These are phyloP conservation scores for Centroberyx gerrardi DNA, from an alignment of 2,797 vertebrate species.

Conservation along the genomic window DNA sequence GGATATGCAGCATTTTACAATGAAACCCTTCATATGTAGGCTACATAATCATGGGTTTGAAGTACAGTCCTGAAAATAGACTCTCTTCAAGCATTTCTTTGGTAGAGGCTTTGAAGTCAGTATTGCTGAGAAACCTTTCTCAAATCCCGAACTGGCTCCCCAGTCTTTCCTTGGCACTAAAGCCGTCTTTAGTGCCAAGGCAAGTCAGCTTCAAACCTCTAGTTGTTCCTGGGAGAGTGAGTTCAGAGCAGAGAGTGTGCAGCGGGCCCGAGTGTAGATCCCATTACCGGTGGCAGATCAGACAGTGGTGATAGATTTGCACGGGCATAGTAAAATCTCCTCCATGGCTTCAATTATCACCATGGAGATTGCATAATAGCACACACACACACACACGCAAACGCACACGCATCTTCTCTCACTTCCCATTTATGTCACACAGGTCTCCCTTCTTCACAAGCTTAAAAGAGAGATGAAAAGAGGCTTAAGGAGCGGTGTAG, in stretches of 20 bases:
- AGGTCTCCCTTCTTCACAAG: constrained; percentile 16
- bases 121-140: neutral
- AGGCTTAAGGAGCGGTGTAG: constrained; percentile 35
- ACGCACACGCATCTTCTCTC: neutral
- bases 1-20: too few relatives aligned
- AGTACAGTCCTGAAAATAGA: too few relatives aligned
- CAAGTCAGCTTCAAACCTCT: constrained; percentile 32
- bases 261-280: constrained; percentile 43
- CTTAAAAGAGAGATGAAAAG: constrained; percentile 29
- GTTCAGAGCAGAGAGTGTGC: neutral
- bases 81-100: neutral
- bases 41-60: too few relatives aligned
- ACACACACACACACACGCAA: neutral
- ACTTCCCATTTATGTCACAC: constrained; percentile 16
- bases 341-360: constrained; percentile 18
- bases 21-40: too few relatives aligned
- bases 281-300: constrained; percentile 37
- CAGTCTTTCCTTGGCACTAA: constrained; percentile 1
- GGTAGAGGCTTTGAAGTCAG: constrained; percentile 8
- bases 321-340: constrained; percentile 22
- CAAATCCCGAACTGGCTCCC: constrained; percentile 37
- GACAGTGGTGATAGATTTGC: constrained; percentile 45
- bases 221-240: neutral
- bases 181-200: constrained; percentile 18
- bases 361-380: neutral